Conservation (phyloP, 2,888 invertebrate species). For the Glaucopsyche alexis region DNA sequence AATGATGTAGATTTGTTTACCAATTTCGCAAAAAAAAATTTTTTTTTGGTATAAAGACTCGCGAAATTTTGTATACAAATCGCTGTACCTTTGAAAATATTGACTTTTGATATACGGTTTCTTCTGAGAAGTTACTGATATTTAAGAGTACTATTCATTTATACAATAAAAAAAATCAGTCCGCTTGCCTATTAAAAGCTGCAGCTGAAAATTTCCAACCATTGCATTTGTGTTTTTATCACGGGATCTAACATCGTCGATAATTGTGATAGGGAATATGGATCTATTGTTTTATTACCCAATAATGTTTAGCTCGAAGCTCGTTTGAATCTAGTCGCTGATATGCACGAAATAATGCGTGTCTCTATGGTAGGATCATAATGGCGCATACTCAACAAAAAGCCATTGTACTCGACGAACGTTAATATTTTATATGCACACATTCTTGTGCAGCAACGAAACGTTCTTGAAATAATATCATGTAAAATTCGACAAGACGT, state of each 20-base stretch:
- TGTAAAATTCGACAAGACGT: constrained; percentile 7
- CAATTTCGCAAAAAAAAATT: too few relatives aligned
- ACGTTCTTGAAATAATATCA: constrained; percentile 27
- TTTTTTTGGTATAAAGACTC: too few relatives aligned
- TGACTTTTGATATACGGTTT: too few relatives aligned
- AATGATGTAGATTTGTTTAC: too few relatives aligned
- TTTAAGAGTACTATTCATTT: too few relatives aligned
- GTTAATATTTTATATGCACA: constrained; percentile 28
- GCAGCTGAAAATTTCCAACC: too few relatives aligned
- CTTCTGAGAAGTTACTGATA: too few relatives aligned
- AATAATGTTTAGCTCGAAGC: background rate
- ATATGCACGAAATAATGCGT: constrained; percentile 25
- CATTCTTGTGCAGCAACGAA: constrained; percentile 22
- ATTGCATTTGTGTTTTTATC: background rate
- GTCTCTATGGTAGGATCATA: constrained; percentile 17
- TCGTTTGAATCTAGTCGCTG: constrained; percentile 21
- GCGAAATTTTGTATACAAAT: too few relatives aligned
- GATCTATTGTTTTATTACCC: background rate
- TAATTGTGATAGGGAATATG: background rate
- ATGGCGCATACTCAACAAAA: constrained; percentile 27
- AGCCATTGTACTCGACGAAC: constrained; percentile 14
- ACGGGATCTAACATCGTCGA: background rate
- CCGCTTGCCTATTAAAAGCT: too few relatives aligned
- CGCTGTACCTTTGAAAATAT: too few relatives aligned
- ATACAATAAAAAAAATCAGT: too few relatives aligned